A percentile compares a stretch with the other conserved stretches of the same genome.
These are phyloP conservation scores for Phenganax marumi DNA, from an alignment of 92 coral and sea anemone genomes.

Conservation along the genomic window DNA sequence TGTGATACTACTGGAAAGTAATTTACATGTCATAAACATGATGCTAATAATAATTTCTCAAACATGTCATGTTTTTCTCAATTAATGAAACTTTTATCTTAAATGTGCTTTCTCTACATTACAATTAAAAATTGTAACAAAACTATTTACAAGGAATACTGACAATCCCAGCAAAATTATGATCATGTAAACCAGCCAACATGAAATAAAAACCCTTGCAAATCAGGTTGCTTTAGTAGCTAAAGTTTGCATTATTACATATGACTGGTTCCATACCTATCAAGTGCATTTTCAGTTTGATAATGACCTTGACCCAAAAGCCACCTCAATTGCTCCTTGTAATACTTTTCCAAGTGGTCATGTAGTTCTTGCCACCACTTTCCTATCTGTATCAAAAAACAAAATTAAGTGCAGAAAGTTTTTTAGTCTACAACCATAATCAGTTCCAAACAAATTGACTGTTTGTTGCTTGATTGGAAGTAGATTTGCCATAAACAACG, in stretches of 20 bases:
- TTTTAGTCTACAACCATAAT: background rate
- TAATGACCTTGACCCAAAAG: conserved; percentile 3
- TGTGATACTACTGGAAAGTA: no score
- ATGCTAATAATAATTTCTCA: no score
- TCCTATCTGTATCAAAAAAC: conserved; percentile 11
- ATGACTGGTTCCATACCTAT: background rate
- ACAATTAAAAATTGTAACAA: no score
- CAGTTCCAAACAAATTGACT: background rate
- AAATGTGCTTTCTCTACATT: no score
- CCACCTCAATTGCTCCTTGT: conserved; percentile 5
- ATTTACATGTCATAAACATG: no score
- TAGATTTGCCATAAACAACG: conserved; percentile 8
- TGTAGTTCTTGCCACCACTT: conserved; percentile 1
- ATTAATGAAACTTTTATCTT: no score
- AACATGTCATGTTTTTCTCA: no score
- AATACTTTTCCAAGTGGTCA: background rate
- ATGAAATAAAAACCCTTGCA: background rate
- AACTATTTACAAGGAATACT: no score
- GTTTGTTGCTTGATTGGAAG: background rate
- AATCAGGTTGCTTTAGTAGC: background rate
- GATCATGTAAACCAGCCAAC: no score
- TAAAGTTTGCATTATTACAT: background rate
- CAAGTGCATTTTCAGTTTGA: background rate
- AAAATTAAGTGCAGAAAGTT: background rate
- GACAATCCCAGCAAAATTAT: no score